phyloP scores from a whole-genome alignment of 2,113 vertebrate species.

The Tenebrosternarchus preto region DNA sequence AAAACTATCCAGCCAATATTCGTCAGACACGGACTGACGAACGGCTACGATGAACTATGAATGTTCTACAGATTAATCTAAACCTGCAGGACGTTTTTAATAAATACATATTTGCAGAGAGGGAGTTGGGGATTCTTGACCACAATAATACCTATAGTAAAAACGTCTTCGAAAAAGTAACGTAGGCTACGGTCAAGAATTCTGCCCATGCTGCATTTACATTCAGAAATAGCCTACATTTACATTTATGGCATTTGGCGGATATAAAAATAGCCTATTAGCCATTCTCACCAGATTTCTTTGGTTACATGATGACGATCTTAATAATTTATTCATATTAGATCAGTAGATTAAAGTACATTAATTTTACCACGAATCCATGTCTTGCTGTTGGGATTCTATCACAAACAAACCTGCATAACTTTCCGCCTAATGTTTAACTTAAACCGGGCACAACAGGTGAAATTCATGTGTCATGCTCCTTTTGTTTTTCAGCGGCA shows the following conservation, averaged over 20 bases:
- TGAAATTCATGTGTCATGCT: not conserved
- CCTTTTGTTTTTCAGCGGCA: not conserved
- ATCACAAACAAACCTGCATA: too few relatives aligned
- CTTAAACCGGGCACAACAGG: not conserved
- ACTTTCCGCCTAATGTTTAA: not conserved
- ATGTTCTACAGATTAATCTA: too few relatives aligned
- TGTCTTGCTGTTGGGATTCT: not conserved
- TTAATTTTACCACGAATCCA: not conserved
- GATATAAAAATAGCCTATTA: not conserved
- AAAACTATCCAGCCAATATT: too few relatives aligned
- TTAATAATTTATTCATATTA: not conserved
- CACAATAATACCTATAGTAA: too few relatives aligned
- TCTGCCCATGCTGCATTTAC: not conserved
- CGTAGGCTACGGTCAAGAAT: too few relatives aligned
- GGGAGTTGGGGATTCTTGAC: too few relatives aligned
- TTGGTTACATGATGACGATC: not conserved
- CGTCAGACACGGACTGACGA: too few relatives aligned
- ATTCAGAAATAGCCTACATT: not conserved
- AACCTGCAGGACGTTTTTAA: too few relatives aligned
- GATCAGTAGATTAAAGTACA: not conserved
- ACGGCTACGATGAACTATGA: too few relatives aligned
- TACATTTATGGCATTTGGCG: too few relatives aligned
- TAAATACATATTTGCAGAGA: too few relatives aligned
- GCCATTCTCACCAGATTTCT: not conserved
- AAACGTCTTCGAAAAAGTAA: too few relatives aligned